Conservation (phyloP, 2,797 vertebrate species). For the Glyptemys insculpta region DNA sequence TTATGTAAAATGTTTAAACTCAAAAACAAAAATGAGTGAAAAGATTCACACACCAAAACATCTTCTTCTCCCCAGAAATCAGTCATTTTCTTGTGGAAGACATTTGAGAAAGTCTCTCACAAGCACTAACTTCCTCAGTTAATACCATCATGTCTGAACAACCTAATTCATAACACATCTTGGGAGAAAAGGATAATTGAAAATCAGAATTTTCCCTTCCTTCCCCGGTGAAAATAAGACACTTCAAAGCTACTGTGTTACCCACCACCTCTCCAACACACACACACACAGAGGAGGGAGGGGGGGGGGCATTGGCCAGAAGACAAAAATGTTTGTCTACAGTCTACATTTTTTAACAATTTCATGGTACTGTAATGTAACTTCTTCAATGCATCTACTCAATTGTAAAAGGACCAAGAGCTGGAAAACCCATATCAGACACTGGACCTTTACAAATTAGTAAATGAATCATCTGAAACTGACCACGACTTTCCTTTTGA, state of each 20-base stretch:
- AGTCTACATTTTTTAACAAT: not conserved
- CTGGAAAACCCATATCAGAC: not conserved
- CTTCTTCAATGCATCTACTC: not conserved
- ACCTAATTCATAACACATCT: not conserved
- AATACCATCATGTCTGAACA: not conserved
- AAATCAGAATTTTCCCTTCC: not conserved
- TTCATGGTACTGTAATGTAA: not conserved
- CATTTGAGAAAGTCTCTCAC: not conserved
- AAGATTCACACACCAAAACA: not conserved
- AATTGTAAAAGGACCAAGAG: not conserved
- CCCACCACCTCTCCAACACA: not conserved
- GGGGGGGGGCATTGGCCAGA: not conserved
- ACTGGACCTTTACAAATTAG: not conserved
- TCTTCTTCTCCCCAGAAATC: not conserved
- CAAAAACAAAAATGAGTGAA: not conserved
- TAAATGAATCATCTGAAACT: not conserved
- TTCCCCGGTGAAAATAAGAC: not conserved
- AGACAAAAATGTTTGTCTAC: not conserved
- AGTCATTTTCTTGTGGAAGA: not conserved
- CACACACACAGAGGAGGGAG: fast-evolving
- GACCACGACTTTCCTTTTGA: not conserved
- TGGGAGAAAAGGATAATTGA: not conserved
- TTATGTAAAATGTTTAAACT: not conserved
- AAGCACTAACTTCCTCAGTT: not conserved
- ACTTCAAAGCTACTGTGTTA: not conserved